A percentile compares a stretch with the other conserved stretches of the same genome.
phyloP scores from a whole-genome alignment of 2,113 vertebrate genomes.

The Eleginops maclovinus region DNA sequence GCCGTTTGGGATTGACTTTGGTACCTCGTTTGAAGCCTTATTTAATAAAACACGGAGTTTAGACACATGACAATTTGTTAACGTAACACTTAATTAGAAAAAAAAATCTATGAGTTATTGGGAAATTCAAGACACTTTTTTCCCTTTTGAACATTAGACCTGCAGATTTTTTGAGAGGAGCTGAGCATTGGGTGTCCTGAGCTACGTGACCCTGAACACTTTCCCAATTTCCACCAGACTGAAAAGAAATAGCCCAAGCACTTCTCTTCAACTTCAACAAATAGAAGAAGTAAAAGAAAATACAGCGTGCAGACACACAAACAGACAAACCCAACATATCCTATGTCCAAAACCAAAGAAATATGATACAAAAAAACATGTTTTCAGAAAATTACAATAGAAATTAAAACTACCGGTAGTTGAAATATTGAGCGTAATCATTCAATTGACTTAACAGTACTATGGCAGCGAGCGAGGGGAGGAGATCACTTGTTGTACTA shows the following conservation, averaged over 20 bases:
- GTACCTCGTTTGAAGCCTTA: not conserved
- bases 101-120: not conserved
- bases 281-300: not conserved
- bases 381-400: conserved; percentile 17
- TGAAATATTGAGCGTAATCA: conserved; percentile 24
- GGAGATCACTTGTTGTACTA: not conserved
- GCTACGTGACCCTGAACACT: not conserved
- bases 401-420: conserved; percentile 38
- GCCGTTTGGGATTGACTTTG: not conserved
- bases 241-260: not conserved
- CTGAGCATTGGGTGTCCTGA: not conserved
- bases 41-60: not conserved
- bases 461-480: conserved; percentile 34
- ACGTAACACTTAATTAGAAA: not conserved
- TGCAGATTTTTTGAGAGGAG: not conserved
- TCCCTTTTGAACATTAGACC: not conserved
- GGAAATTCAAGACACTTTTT: not conserved
- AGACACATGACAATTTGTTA: not conserved
- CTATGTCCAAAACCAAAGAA: not conserved
- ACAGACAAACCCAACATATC: conserved; percentile 13
- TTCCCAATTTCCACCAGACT: conserved; percentile 4
- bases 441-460: conserved; percentile 36
- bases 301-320: conserved; percentile 14
- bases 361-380: not conserved
- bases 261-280: not conserved